Base-by-base conservation (phyloP, 2,113 vertebrate species). In the Machaerirhynchus nigripectus region DNA sequence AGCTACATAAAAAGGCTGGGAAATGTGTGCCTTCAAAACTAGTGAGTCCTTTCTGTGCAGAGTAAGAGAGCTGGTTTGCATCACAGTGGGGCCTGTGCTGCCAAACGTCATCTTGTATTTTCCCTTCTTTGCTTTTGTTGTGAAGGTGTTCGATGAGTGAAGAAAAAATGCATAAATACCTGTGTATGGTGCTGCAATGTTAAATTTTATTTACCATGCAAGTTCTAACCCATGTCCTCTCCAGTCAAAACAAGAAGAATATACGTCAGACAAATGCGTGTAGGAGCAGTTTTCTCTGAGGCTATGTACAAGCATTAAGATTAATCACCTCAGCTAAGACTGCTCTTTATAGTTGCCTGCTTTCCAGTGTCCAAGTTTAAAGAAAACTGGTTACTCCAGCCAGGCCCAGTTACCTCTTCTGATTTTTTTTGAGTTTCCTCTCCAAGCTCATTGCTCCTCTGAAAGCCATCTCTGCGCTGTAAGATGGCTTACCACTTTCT, bases 231-330 rank as follows among this genome's bases (percentile, higher is more conserved):
- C 44, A 14, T 84, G 85, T 92, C 52, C 64, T 97, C 76, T 86
- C 71, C 79, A 94, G 85, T 93, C 95, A 75, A 96, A 97, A 96
- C 87, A 96, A 92, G 94, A 93, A 84, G 26, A 89, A 50, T 10
- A 90, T 83, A 90, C 44, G 26, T 95, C 85, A 94, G 79, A 56
- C 71, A 74, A 96, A 86, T 19, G 78, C 1, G 0, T 86, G 79
- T 78, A 78, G 71, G 77, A 92, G 50, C 79, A 68, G 55, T 96
- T 96, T 96, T 64, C 95, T 96, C 93, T 75, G 55, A 86, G 95
- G 95, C 95, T 92, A 56, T 68, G 68, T 60, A 57, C 68, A 53
- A 56, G 24, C 60, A 71, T 90, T 92, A 92, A 88, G 94, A 95
- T 92, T 90, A 95, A 93, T 96, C 75, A 64, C 71, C 44, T 95